Percentiles rank a stretch among this genome's conserved stretches.
Conservation (phyloP, 2,113 vertebrate species). For the Melanostigma gelatinosum region DNA sequence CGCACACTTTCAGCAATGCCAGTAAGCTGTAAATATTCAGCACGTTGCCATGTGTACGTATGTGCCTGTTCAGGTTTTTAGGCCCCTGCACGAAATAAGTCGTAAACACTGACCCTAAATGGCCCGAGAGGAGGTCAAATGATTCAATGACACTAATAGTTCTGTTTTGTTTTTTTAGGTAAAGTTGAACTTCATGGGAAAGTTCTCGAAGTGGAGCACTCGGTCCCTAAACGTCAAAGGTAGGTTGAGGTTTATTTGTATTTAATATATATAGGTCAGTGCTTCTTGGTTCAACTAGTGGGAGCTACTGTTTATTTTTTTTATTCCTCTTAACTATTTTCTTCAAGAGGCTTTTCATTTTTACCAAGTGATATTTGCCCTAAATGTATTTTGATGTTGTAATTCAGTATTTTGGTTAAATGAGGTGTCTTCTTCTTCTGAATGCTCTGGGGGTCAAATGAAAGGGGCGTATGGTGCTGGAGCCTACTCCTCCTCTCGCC, state of each 20-base stretch:
- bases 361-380: neutral
- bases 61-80: slow-evolving; percentile 7
- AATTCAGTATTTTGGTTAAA: slow-evolving; percentile 14
- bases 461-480: slow-evolving; percentile 65
- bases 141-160: slow-evolving; percentile 29
- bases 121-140: neutral
- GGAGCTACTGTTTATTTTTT: neutral
- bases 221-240: slow-evolving; percentile 98
- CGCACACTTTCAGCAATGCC: slow-evolving; percentile 15
- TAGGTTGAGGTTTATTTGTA: slow-evolving; percentile 72
- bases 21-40: slow-evolving; percentile 11
- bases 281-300: slow-evolving; percentile 34
- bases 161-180: slow-evolving; percentile 83
- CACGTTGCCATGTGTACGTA: neutral
- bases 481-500: slow-evolving; percentile 46
- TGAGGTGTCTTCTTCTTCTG: neutral
- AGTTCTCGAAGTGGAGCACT: slow-evolving; percentile 96
- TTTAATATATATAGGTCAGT: neutral
- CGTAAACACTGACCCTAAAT: neutral
- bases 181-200: slow-evolving; percentile 98
- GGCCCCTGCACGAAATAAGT: neutral
- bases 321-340: slow-evolving; percentile 14
- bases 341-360: neutral
- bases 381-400: neutral
- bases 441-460: slow-evolving; percentile 63